phyloP scores from a whole-genome alignment of 23 tunicate species.

The Ciona savignyi region DNA sequence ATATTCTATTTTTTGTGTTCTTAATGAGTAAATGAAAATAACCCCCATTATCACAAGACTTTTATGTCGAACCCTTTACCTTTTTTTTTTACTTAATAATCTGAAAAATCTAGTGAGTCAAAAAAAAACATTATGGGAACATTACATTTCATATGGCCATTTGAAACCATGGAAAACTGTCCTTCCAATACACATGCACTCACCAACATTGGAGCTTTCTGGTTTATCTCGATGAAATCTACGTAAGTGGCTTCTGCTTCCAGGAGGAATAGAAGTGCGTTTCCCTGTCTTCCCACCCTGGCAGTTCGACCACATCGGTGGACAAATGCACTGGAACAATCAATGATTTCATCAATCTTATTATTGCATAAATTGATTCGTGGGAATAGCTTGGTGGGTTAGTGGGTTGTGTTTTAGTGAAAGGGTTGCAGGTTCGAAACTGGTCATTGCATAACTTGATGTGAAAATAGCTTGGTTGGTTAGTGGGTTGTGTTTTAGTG shows the following conservation, averaged over 20 bases:
- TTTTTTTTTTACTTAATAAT: too few species aligned
- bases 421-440: too few species aligned
- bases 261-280: constrained; percentile 66
- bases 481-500: too few species aligned
- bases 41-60: too few species aligned
- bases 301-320: constrained; percentile 99
- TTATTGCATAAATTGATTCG: not conserved
- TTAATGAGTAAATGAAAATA: too few species aligned
- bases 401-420: too few species aligned
- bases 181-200: not conserved
- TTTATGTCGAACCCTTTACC: too few species aligned
- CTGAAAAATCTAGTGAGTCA: too few species aligned
- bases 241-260: constrained; percentile 73
- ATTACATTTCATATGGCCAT: not conserved
- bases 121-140: not conserved
- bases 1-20: too few species aligned
- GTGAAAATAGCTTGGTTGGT: too few species aligned
- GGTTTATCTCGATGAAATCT: constrained; percentile 82
- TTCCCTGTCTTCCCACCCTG: constrained; percentile 84
- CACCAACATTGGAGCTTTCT: constrained; percentile 76
- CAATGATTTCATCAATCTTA: not conserved
- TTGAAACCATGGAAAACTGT: not conserved
- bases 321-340: constrained; percentile 50
- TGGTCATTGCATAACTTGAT: too few species aligned
- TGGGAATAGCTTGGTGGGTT: too few species aligned